A percentile compares a stretch with the other conserved stretches of the same genome.
Evolutionary conservation across 64 coral and sea anemone genomes (phyloP).

Genomic region (Actinia tenebrosa): DNA sequence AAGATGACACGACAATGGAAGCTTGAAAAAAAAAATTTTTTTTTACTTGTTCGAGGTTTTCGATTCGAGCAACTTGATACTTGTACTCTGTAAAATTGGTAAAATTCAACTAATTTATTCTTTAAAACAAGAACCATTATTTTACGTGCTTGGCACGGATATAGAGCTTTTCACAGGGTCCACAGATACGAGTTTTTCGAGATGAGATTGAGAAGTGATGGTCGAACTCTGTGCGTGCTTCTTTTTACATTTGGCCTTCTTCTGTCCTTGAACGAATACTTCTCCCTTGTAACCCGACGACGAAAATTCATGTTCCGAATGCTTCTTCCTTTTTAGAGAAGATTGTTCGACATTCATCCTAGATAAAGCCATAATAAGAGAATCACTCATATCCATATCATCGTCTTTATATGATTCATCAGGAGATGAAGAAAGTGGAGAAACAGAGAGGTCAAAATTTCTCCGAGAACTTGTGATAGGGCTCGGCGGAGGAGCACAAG

Average conservation of each 20-base stretch:
- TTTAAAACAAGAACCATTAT: constrained; percentile 17
- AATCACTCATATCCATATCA: constrained; percentile 57
- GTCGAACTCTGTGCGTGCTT: constrained; percentile 30
- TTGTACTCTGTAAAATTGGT: neutral
- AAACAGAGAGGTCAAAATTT: constrained; percentile 49
- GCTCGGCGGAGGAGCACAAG: constrained; percentile 67
- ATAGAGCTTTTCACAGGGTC: constrained; percentile 45
- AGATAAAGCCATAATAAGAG: constrained; percentile 51
- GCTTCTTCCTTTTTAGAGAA: constrained; percentile 65
- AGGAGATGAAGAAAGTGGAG: constrained; percentile 51
- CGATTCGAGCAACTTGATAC: constrained; percentile 28
- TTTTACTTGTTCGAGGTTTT: neutral
- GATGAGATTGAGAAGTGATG: constrained; percentile 14
- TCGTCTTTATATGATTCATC: constrained; percentile 44
- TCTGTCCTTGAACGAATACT: constrained; percentile 41
- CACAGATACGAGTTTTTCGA: constrained; percentile 13
- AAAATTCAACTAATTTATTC: constrained; percentile 15
- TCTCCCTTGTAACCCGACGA: constrained; percentile 39
- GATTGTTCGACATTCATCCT: constrained; percentile 73
- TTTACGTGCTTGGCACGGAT: constrained; percentile 35
- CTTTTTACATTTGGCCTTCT: constrained; percentile 50
- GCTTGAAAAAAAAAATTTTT: neutral
- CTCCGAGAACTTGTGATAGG: constrained; percentile 47
- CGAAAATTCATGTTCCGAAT: constrained; percentile 62
- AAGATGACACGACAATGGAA: neutral